Percentiles rank a stretch among this genome's conserved stretches.
phyloP scores from a whole-genome alignment of 1,140 invertebrate species.

The Drosophila suzukii region DNA sequence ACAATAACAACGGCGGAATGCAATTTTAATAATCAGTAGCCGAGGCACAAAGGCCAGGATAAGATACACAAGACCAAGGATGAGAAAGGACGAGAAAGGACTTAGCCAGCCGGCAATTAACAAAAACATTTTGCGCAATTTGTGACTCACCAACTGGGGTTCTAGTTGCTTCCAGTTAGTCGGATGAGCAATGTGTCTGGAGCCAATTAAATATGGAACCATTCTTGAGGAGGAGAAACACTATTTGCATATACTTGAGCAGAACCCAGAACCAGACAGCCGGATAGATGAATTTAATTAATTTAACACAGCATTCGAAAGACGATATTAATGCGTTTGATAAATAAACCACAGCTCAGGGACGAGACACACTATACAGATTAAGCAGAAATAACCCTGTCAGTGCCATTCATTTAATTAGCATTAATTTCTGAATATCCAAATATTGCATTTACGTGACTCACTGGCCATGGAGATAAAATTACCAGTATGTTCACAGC shows the following conservation, averaged over 20 bases:
- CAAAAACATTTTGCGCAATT: constrained; percentile 42
- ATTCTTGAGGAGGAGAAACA: not conserved
- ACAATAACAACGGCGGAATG: constrained; percentile 40
- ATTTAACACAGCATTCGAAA: not conserved
- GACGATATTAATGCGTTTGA: not conserved
- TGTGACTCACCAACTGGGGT: constrained; percentile 27
- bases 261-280: not conserved
- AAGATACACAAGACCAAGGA: not conserved
- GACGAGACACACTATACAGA: too few relatives aligned
- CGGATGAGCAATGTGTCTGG: not conserved
- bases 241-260: not conserved
- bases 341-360: not conserved
- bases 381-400: too few relatives aligned
- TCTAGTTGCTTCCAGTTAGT: not conserved
- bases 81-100: not conserved
- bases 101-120: constrained; percentile 38
- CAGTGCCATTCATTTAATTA: too few relatives aligned
- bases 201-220: constrained; percentile 1
- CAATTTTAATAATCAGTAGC: constrained; percentile 53
- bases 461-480: too few relatives aligned
- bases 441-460: too few relatives aligned
- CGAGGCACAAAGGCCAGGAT: constrained; percentile 12
- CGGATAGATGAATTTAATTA: not conserved
- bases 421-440: too few relatives aligned
- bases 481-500: too few relatives aligned